A percentile compares a stretch with the other conserved stretches of the same genome.
phyloP scores from a whole-genome alignment of 2,888 invertebrate genomes.

The Clanis bilineata region DNA sequence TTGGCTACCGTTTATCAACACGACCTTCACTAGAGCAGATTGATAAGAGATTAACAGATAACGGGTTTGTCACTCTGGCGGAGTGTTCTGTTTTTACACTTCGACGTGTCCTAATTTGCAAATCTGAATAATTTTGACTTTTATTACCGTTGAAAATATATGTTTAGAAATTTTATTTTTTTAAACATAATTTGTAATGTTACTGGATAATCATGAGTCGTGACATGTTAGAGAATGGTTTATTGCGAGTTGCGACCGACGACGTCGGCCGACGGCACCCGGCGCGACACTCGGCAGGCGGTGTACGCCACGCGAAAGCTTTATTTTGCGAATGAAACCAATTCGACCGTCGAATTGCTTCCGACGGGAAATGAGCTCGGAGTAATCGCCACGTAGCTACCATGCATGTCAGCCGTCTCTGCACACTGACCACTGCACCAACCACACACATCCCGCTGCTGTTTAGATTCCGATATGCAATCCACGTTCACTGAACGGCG shows the following conservation, averaged over 20 bases:
- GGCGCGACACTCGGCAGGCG: not conserved
- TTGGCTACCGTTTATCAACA: slow-evolving; percentile 56
- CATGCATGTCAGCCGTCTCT: not conserved
- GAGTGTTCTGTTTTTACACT: not conserved
- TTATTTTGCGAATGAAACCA: slow-evolving; percentile 57
- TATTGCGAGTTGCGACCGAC: not conserved
- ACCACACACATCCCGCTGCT: slow-evolving; percentile 33
- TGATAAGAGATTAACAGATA: slow-evolving; percentile 81
- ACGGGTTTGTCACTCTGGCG: slow-evolving; percentile 37
- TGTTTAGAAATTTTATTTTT: not conserved
- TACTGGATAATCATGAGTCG: not conserved
- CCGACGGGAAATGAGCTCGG: slow-evolving; percentile 69
- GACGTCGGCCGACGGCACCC: slow-evolving; percentile 1
- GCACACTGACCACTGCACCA: not conserved
- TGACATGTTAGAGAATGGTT: not conserved
- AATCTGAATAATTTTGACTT: not conserved
- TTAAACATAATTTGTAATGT: not conserved
- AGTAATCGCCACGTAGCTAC: too few species aligned
- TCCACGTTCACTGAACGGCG: slow-evolving; percentile 35
- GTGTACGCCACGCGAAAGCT: slow-evolving; percentile 35
- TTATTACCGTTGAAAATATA: not conserved
- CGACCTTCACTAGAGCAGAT: slow-evolving; percentile 78
- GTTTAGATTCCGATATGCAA: slow-evolving; percentile 47
- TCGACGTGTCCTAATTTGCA: not conserved
- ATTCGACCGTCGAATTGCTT: too few species aligned